Evolutionary conservation across 2,113 vertebrate genomes (phyloP).

Genomic region (Sterrhoptilus dennistouni): DNA sequence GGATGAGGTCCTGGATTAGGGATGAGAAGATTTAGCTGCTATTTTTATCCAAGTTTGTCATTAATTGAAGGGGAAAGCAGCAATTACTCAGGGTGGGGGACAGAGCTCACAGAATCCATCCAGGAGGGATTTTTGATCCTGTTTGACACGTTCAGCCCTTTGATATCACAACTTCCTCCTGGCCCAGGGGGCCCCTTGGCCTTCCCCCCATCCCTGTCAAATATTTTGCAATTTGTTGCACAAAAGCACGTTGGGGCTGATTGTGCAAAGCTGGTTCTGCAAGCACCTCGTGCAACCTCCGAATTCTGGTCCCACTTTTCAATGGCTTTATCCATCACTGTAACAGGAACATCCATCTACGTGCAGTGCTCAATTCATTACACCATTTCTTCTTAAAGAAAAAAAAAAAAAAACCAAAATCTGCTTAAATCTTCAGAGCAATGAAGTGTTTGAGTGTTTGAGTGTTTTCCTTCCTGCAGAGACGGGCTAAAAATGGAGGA

Average conservation of each 20-base stretch:
- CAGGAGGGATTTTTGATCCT: background rate
- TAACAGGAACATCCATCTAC: background rate
- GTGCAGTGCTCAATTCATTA: background rate
- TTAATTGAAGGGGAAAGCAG: background rate
- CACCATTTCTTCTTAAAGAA: background rate
- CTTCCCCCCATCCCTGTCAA: background rate
- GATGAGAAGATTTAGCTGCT: constrained; percentile 36
- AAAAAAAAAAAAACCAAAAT: background rate
- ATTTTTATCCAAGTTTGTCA: background rate
- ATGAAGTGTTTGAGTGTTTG: background rate
- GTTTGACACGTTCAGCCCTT: background rate
- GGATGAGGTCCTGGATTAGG: constrained; percentile 1
- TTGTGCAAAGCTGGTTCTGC: background rate
- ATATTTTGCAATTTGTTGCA: background rate
- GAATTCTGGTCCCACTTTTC: background rate
- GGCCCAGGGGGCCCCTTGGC: background rate
- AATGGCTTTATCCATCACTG: background rate
- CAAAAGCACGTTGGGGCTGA: background rate
- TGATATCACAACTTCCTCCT: background rate
- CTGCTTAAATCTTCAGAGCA: background rate
- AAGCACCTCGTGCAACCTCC: background rate
- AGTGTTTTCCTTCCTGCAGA: too few species aligned
- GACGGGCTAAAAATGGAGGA: background rate
- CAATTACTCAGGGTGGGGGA: background rate
- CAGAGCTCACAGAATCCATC: background rate